Base-by-base conservation (phyloP, 2,888 invertebrate species). In the Drosophila greeni region DNA sequence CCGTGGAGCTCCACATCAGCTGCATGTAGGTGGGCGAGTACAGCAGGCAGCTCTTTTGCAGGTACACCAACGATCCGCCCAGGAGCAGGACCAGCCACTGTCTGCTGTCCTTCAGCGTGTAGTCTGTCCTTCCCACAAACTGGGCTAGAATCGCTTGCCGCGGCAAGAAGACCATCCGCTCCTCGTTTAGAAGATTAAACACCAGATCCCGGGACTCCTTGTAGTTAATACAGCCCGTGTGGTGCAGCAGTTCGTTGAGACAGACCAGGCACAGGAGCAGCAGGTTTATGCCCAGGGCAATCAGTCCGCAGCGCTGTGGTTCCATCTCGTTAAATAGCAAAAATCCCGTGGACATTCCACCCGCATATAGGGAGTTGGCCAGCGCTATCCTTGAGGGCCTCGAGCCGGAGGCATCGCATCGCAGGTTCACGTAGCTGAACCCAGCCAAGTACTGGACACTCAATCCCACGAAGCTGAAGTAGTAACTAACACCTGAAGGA, bases 161-260 rank as follows among this genome's bases (percentile, higher is more conserved):
- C 0, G 74, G 74, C 49, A 82, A 69, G 23, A 84, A 86, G 3
- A 82, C 74, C 36, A 85, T 54, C 16, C 79, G 75, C 48, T 86
- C 86, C 40, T 86, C 87, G 51, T 86, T 86, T 23, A 86, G 66
- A 16, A 86, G 71, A 67, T 86, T 80, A 23, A 85, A 86, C n/a
- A 85, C 86, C 49, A 85, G 43, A 71, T 86, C 86, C 29, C 68
- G 65, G 2, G 86, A 86, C 51, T 77, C 57, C 60, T 85, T 87
- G 47, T 86, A 86, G 72, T 85, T 73, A 31, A 85, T 71, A 6
- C 73, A 39, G 23, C 67, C 70, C 49, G 75, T 49, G 53, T 86
- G 83, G 43, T 86, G 86, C 8, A 87, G 69, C 52, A 86, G 29
- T 56, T 86, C 86, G 42, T 86, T 87, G 7, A 79, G 12, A 18